Evolutionary conservation across 2,888 invertebrate species (phyloP), one percentile per base, ranked within the genome.

Genomic region (Drosophila borborema): DNA sequence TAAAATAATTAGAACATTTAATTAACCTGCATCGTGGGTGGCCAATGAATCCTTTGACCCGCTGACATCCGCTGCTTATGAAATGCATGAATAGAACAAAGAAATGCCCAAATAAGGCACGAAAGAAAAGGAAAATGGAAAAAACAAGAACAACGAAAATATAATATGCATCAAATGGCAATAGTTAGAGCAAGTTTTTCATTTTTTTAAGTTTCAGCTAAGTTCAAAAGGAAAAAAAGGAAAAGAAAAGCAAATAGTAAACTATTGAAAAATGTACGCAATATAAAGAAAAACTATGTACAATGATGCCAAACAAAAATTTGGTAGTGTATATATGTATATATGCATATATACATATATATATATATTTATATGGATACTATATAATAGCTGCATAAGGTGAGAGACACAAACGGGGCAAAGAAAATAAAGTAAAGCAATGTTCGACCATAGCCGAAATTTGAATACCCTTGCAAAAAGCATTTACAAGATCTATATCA

Each of bases 1-100:
- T 54, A 23, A 38, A 71, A 23, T 16, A 55, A 67, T 71, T 72
- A 78, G 73, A 78, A 82, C 66, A 75, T 70, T 90, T 90, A 84
- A 59, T 76, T 94, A 95, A 96, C 96, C 96, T 96, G 96, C 96
- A 94, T 96, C 96, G 94, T 96, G 96, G 83, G 96, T 96, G 94
- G 96, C 96, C 93, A 96, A 95, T 87, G 96, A 96, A 93, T 96
- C 96, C 94, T 96, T 95, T 91, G 96, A 96, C 93, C 96, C 96
- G 95, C 96, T 96, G 94, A 96, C 95, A 94, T 96, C 96, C 93
- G 96, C 96, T 96, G 92, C 88, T 90, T 91, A 81, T 81, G 79
- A 89, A 89, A 91, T 89, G 91, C 91, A 91, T 91, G 89, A 90
- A 67, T 71, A 43, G 79, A 65, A 69, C 71, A 64, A 74, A 65